phyloP scores from a whole-genome alignment of 2,888 invertebrate species.

The Rhynchonema sp. region DNA sequence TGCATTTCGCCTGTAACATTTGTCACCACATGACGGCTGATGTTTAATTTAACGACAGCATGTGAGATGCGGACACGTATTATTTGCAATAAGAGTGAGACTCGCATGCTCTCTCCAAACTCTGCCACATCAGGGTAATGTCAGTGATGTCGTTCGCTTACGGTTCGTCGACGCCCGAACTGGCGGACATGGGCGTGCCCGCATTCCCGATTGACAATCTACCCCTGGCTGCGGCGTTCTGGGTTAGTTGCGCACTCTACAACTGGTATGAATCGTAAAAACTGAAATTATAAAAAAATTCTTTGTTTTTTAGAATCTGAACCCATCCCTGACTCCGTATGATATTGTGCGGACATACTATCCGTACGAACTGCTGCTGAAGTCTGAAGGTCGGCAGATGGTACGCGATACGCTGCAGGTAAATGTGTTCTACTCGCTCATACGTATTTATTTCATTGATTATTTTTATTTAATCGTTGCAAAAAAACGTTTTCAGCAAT shows the following conservation, averaged over 20 bases:
- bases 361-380: slow-evolving; percentile 57
- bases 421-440: too few species aligned
- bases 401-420: slow-evolving; percentile 48
- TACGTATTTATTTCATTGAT: too few species aligned
- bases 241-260: slow-evolving; percentile 37
- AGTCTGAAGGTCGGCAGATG: slow-evolving; percentile 52
- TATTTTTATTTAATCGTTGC: too few species aligned
- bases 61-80: too few species aligned
- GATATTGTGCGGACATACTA: slow-evolving; percentile 56
- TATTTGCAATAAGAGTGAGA: too few species aligned
- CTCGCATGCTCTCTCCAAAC: too few species aligned
- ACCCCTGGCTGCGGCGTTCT: slow-evolving; percentile 43
- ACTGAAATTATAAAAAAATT: too few species aligned
- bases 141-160: slow-evolving; percentile 54
- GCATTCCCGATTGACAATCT: slow-evolving; percentile 76
- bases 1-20: too few species aligned
- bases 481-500: too few species aligned
- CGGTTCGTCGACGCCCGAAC: slow-evolving; percentile 55
- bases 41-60: too few species aligned
- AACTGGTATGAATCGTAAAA: too few species aligned
- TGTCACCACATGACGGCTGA: too few species aligned
- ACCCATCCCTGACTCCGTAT: slow-evolving; percentile 45
- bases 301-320: slow-evolving; percentile 43
- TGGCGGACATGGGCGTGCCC: slow-evolving; percentile 50
- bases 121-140: slow-evolving; percentile 40